These are phyloP conservation scores for Eupsittula cactorum DNA, from an alignment of 2,113 vertebrate species.

Conservation along the genomic window DNA sequence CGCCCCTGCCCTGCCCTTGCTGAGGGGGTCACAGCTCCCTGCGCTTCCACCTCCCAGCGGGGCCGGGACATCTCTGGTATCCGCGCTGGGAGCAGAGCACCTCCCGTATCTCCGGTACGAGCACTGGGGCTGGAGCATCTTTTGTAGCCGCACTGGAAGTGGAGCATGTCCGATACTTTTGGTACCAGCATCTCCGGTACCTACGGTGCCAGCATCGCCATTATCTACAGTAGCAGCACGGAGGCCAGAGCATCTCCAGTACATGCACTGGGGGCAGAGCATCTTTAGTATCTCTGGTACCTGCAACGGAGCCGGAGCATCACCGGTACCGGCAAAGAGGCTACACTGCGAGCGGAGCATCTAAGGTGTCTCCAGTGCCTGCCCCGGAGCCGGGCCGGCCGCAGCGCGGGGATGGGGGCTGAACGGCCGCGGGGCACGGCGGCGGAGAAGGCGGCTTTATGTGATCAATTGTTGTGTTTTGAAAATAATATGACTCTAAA, in stretches of 20 bases:
- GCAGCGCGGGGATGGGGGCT: not conserved
- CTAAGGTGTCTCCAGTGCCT: not conserved
- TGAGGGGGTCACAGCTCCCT: not conserved
- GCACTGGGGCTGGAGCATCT: not conserved
- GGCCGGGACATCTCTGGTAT: not conserved
- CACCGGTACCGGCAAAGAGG: not conserved
- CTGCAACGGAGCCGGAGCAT: not conserved
- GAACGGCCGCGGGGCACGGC: too few species aligned
- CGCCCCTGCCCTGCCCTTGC: too few species aligned
- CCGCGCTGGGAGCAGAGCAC: not conserved
- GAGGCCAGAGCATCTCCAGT: not conserved
- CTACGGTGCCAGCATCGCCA: not conserved
- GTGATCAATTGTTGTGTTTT: too few species aligned
- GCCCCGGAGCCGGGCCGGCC: not conserved
- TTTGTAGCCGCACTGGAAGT: too few species aligned
- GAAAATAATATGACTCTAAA: too few species aligned
- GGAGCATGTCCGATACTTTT: too few species aligned
- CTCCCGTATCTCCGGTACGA: not conserved
- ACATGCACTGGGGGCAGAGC: accelerated
- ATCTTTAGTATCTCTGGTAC: not conserved
- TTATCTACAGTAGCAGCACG: not conserved
- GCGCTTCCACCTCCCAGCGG: not conserved
- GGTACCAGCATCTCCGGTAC: not conserved
- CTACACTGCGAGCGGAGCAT: too few species aligned
- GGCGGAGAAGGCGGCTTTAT: too few species aligned